These are phyloP conservation scores for Amphipoea lucens DNA, from an alignment of 2,888 invertebrate species.

Conservation along the genomic window DNA sequence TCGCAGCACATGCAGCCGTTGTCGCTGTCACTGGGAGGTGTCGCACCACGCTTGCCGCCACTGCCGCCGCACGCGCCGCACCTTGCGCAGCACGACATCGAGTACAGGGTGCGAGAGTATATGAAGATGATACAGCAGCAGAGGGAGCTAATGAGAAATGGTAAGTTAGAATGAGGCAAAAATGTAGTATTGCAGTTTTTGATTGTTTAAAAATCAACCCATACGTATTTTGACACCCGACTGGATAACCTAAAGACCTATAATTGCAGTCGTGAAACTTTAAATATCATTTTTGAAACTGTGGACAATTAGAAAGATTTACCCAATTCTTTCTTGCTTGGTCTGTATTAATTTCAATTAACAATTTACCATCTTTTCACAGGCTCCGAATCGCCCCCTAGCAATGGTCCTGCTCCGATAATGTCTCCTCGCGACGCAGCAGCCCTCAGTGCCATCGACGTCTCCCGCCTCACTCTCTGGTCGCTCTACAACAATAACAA, in stretches of 20 bases:
- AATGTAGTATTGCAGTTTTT: background rate
- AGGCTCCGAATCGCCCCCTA: slow-evolving; percentile 87
- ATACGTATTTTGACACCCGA: background rate
- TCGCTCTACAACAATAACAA: slow-evolving; percentile 95
- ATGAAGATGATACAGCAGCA: slow-evolving; percentile 92
- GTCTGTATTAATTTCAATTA: background rate
- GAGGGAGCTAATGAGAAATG: slow-evolving; percentile 84
- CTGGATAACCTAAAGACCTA: background rate
- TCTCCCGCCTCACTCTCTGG: slow-evolving; percentile 95
- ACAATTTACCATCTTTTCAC: slow-evolving; percentile 28
- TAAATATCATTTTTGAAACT: background rate
- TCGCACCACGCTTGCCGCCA: slow-evolving; percentile 91
- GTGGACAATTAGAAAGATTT: background rate
- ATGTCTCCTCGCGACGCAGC: slow-evolving; percentile 87
- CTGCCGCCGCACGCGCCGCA: slow-evolving; percentile 89
- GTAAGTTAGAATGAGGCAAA: slow-evolving; percentile 47
- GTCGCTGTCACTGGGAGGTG: slow-evolving; percentile 92
- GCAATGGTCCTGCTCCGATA: slow-evolving; percentile 86
- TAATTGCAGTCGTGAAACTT: background rate
- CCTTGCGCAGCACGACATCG: slow-evolving; percentile 93
- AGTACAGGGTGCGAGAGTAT: slow-evolving; percentile 94
- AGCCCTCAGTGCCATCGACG: slow-evolving; percentile 93
- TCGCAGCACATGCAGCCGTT: slow-evolving; percentile 93
- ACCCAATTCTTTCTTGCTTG: background rate
- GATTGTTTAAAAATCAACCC: background rate